Evolutionary conservation across 2,888 invertebrate species (phyloP).

Genomic region (Plebejus argus): DNA sequence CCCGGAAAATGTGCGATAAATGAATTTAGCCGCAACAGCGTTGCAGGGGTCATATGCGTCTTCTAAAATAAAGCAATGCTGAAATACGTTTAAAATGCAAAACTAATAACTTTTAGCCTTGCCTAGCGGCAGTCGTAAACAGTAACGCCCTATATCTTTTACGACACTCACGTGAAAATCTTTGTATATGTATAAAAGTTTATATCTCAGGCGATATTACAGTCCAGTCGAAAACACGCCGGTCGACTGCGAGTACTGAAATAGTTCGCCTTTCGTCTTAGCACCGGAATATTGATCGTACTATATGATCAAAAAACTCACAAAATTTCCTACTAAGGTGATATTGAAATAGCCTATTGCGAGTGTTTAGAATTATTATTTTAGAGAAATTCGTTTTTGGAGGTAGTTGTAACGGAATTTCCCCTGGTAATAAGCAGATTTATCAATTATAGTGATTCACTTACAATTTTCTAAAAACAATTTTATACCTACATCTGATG

Average conservation of each 20-base stretch:
- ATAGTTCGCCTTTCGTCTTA: conserved; percentile 34
- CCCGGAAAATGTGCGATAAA: too few relatives aligned
- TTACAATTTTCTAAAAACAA: too few relatives aligned
- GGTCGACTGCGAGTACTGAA: conserved; percentile 45
- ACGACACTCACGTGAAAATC: conserved; percentile 64
- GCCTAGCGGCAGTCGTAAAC: conserved; percentile 43
- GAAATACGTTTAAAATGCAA: not conserved
- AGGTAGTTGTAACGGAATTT: not conserved
- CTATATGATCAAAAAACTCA: conserved; percentile 25
- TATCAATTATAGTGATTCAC: not conserved
- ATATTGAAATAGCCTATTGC: not conserved
- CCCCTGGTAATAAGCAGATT: not conserved
- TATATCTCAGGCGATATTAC: conserved; percentile 58
- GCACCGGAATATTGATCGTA: conserved; percentile 12
- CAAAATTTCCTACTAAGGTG: not conserved
- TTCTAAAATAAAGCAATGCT: not conserved
- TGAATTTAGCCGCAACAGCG: too few relatives aligned
- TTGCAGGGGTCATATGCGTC: too few relatives aligned
- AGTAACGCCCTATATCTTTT: conserved; percentile 65
- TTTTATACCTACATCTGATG: too few relatives aligned
- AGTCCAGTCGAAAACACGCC: conserved; percentile 58
- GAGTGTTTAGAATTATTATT: not conserved
- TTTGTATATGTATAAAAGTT: conserved; percentile 62
- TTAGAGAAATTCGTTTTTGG: not conserved
- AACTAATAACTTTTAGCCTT: conserved; percentile 28